phyloP scores from a whole-genome alignment of 2,797 vertebrate species.

The Alcedo quadribrachys region DNA sequence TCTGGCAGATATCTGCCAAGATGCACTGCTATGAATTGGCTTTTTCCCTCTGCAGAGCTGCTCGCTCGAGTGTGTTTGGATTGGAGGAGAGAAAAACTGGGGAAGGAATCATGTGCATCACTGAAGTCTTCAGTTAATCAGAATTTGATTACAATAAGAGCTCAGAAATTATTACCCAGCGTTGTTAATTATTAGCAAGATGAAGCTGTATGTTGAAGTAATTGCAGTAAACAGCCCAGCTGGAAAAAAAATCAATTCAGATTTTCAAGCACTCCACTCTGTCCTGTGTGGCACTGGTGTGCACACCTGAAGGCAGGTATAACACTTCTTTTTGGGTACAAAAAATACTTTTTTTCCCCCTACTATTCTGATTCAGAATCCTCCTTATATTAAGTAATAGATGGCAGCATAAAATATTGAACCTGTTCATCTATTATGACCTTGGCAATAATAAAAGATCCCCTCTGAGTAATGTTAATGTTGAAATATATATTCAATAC shows the following conservation, averaged over 20 bases:
- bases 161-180: background rate
- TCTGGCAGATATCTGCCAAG: background rate
- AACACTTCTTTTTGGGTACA: background rate
- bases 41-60: background rate
- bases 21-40: background rate
- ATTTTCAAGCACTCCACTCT: background rate
- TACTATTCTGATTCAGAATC: background rate
- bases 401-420: background rate
- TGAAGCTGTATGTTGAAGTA: background rate
- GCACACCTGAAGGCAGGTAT: background rate
- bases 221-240: background rate
- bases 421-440: background rate
- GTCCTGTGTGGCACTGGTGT: background rate
- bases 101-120: background rate
- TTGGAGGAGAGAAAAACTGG: background rate
- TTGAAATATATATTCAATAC: background rate
- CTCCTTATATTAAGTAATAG: background rate
- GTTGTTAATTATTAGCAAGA: slow-evolving; percentile 3
- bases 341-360: background rate
- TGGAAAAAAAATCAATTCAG: background rate
- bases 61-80: background rate
- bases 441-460: background rate
- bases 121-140: background rate
- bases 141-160: background rate
- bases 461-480: background rate